Conservation (phyloP, 2,113 vertebrate species). For the Microtus pennsylvanicus region DNA sequence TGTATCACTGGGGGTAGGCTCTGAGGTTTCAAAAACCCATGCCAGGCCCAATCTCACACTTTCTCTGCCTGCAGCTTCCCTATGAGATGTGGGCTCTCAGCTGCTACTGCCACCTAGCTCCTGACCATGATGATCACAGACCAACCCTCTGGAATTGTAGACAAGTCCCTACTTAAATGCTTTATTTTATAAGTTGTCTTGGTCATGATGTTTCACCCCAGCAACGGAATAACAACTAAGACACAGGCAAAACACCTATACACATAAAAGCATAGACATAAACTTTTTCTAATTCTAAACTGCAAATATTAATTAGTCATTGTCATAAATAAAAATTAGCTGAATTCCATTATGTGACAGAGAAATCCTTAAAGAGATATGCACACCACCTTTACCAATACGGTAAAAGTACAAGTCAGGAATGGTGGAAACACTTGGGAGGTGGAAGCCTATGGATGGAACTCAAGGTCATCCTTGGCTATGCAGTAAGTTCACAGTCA, state of each 20-base stretch:
- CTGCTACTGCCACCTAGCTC: background rate
- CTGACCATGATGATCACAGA: background rate
- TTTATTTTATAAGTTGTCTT: background rate
- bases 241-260: background rate
- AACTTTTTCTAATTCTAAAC: background rate
- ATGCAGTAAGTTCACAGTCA: background rate
- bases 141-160: background rate
- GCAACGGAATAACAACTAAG: background rate
- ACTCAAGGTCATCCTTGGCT: background rate
- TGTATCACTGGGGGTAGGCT: background rate
- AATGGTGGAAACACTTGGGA: background rate
- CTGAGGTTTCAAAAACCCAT: background rate
- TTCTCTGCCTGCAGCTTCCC: background rate
- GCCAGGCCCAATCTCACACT: background rate
- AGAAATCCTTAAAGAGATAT: background rate
- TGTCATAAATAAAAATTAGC: slow-evolving; percentile 44
- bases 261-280: background rate
- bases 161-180: background rate
- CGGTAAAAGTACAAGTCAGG: background rate
- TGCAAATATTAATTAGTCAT: background rate
- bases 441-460: background rate
- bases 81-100: background rate
- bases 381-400: slow-evolving; percentile 30
- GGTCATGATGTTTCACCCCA: background rate
- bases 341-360: background rate